Base-by-base conservation (phyloP, 2,888 invertebrate species). In the Cremastinae sp. region DNA sequence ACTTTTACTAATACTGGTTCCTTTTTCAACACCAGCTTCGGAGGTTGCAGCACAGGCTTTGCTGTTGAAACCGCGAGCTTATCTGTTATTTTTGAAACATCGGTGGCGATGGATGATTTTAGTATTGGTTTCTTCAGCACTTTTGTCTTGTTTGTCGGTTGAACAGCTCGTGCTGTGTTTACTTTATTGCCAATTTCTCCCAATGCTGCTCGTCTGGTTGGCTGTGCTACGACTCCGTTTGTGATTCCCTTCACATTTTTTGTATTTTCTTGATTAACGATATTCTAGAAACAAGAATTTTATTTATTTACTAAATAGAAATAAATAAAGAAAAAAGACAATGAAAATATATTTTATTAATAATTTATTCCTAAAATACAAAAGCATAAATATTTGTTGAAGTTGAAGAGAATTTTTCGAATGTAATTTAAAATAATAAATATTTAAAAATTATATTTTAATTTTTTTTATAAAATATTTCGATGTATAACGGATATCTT, bases 161-260 rank as follows among this genome's bases (percentile, higher is more conserved):
- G 91, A 10, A 85, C 84, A 51, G 87, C 90, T 61, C 89, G 89
- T 9, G 89, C 75, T 10, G 83, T 88, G 4, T 87, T 87, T 12
- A 91, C 91, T 74, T 90, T 90, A 82, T 92, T 92, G 22, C 91
- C 91, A 59, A 92, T 86, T 82, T 92, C 92, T 2, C 91, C 91
- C 41, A 92, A 84, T 12, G 91, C 92, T 18, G 91, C 88, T 78
- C 92, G 83, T 58, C 85, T 83, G 2, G 80, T 80, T 62, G 83
- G 86, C 16, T 79, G 81, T 14, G 20, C 22, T 2, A 83, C 61
- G 16, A 79, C 56, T 53, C 72, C 71, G 45, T 72, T 64, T 8
- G 80, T 55, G 2, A 81, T 74, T 14, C 85, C 74, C 77, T 88
- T 88, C 1, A 80, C 35, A 73, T 83, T 83, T 59, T 83, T 86